Base-by-base conservation (phyloP, 2,797 vertebrate species). In the Platyrinchus mystaceus region DNA sequence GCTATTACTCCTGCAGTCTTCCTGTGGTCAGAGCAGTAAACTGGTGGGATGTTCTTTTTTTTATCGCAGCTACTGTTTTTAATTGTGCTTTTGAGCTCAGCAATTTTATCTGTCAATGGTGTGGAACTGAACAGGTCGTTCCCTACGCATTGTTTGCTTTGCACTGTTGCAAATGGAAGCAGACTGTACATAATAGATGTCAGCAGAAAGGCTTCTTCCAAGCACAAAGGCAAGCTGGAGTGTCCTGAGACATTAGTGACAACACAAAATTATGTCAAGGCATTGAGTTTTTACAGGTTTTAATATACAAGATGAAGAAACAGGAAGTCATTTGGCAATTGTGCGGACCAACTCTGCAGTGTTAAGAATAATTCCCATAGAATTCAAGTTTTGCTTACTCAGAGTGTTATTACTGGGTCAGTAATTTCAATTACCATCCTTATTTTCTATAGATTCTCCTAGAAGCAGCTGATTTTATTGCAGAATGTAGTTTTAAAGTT, bases 1-100 rank as follows among this genome's bases (percentile, higher is more conserved):
- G 59, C 94, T 88, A 19, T 95, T 92, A 82, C 75, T 94, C 85
- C 89, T 84, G 84, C 46, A 96, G 77, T 76, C 53, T 86, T 96
- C 84, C 67, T 75, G 62, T 86, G 93, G 81, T 75, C 53, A 52
- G 73, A 87, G 62, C 78, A 85, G 73, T 95, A 91, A 95, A 74
- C 90, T 66, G 90, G 59, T 78, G 64, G 82, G 83, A 62, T 81
- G 41, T 77, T 70, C 39, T 55, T 74, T 92, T 71, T 89, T 94
- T 87, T 79, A 60, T 74, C 3, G 2, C 49, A 63, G 69, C 63
- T 95, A 93, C 90, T 64, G 32, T 39, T 88, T 96, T 93, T 90
- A 93, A 87, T 87, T 86, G 78, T 73, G 59, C 87, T 95, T 95
- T 91, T 6, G 8, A 91, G 92, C 30, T 66, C 17, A 34, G 55